Evolutionary conservation across 1,140 invertebrate species (phyloP), one percentile per base, ranked within the genome.

Genomic region (Tetragonula clypearis): DNA sequence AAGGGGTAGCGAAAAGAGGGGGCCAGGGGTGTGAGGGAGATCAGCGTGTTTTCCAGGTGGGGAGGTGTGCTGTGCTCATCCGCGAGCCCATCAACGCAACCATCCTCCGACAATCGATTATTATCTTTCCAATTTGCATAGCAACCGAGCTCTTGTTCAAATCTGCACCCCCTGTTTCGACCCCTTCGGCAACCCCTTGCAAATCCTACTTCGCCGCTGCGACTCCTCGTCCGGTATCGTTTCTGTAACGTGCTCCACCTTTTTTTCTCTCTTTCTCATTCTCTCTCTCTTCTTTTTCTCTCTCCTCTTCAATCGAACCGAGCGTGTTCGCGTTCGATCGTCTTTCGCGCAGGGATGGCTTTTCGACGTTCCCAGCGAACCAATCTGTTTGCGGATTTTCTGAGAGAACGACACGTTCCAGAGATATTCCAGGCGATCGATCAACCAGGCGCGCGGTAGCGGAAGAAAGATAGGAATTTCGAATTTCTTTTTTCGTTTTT

Each of bases 111-210:
- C 93, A 93, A 95, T 95, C 94, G 94, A 95, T 95, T 95, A 95
- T 95, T 94, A 95, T 95, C 93, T 95, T 95, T 95, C 94, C 94
- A 95, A 95, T 95, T 95, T 95, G 93, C 94, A 94, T 95, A 92
- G 93, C 93, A 93, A 93, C 92, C 90, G 87, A 91, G 91, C 90
- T 93, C 92, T 92, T 93, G 92, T 93, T 93, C 92, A 91, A 93
- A 94, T 94, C 92, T 93, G 90, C 93, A 92, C 86, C 88, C 86
- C 91, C 90, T 86, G 82, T 91, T 90, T 86, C 87, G 82, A 90
- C 92, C 93, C 92, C 90, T 91, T 92, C 88, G 89, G 90, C 91
- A 91, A 92, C 88, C 86, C 92, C 90, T 93, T 92, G 88, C 91
- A 93, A 93, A 93, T 93, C 92, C 89, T 90, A 87, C 89, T 90